Base-by-base conservation (phyloP, 2,797 vertebrate species). In the Orientallactaga sibirica region DNA sequence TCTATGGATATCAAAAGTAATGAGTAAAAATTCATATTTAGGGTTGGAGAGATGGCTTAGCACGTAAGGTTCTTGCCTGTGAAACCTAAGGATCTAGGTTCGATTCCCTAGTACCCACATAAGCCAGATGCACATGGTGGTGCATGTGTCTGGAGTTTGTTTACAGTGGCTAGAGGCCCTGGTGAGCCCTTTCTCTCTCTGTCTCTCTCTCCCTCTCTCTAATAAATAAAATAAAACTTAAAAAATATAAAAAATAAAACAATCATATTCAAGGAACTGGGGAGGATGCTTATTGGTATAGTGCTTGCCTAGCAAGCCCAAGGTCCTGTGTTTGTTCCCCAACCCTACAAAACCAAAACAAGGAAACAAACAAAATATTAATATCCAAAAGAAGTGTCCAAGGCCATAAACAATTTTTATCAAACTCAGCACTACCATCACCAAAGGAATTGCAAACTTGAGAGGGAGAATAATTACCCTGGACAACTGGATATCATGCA, bases 361-460 rank as follows among this genome's bases (percentile, higher is more conserved):
- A 58, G 55, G 55, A 58, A 58, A 58, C 55, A 58, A 58, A 24
- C 62, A 64, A 24, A 24, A 64, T 58, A 87, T 58, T 87, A 61
- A n/a, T 33, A 33, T 37, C 73, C 74, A 48, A 70, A 86, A 90
- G 55, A 91, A 61, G 68, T 52, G 10, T 86, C 79, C 4, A 77
- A 85, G 93, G 6, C 58, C 41, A 73, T 82, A 68, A 87, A 73
- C 33, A 78, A 16, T 66, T 86, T 95, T 92, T 52, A 66, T 68
- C 58, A 95, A 77, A 14, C 37, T 27, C 73, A 92, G 33, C 22
- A 22, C 52, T 25, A 7, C 61, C 52, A 78, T 75, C 68, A 1
- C 11, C 64, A 75, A 61, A 78, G 55, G 52, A 11, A 68, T 4
- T 11, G 25, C 9, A 24, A 29, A 68, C 74, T 48, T 19, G 33